Evolutionary conservation across 2,888 invertebrate genomes (phyloP).

Genomic region (Tillus elongatus): DNA sequence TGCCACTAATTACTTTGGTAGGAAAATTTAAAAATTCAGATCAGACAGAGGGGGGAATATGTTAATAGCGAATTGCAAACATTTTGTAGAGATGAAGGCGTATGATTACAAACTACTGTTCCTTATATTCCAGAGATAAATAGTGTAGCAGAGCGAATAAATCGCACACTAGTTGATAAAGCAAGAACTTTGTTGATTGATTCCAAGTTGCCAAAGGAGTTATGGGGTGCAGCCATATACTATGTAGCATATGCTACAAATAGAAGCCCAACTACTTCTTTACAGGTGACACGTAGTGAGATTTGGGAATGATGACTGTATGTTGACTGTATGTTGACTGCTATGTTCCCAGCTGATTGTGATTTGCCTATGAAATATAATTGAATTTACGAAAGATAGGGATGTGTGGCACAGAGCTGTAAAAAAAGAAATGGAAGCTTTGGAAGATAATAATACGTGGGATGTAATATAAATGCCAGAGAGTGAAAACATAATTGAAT

Average conservation of each 20-base stretch:
- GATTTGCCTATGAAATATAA: slow-evolving; percentile 1
- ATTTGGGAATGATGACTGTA: slow-evolving; percentile 21
- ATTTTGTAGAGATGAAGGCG: slow-evolving; percentile 18
- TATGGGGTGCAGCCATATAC: slow-evolving; percentile 22
- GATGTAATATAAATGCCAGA: too few relatives aligned
- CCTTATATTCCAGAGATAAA: slow-evolving; percentile 25
- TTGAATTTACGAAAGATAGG: too few relatives aligned
- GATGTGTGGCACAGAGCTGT: too few relatives aligned
- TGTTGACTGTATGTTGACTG: too few relatives aligned
- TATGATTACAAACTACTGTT: slow-evolving; percentile 20
- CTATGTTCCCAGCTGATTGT: too few relatives aligned
- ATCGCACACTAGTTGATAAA: slow-evolving; percentile 26
- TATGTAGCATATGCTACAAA: slow-evolving; percentile 19
- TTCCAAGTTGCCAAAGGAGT: slow-evolving; percentile 18
- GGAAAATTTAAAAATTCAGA: slow-evolving; percentile 19
- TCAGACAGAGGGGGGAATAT: slow-evolving; percentile 26
- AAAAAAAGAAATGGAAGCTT: too few relatives aligned
- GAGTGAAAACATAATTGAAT: background rate
- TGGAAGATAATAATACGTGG: too few relatives aligned
- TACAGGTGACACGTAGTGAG: slow-evolving; percentile 19
- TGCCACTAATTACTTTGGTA: slow-evolving; percentile 13
- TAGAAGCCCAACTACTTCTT: slow-evolving; percentile 12
- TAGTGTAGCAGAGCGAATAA: slow-evolving; percentile 25
- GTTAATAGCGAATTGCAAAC: slow-evolving; percentile 15
- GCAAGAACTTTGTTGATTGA: slow-evolving; percentile 24